Evolutionary conservation across 2,797 vertebrate species (phyloP).

Genomic region (Streptopelia turtur): DNA sequence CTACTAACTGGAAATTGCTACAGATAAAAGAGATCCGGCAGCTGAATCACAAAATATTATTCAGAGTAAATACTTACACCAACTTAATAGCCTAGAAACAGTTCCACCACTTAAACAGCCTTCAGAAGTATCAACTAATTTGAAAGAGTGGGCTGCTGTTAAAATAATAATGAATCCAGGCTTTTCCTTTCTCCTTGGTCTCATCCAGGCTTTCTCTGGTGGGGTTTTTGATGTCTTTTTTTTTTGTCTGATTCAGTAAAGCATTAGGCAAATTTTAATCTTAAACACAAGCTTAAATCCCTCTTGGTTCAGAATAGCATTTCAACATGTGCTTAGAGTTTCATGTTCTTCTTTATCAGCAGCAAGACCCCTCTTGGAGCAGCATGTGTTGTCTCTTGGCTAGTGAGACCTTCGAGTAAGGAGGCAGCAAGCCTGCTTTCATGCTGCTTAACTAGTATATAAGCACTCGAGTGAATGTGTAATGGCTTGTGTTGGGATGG

Average conservation of each 20-base stretch:
- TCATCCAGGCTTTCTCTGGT: neutral
- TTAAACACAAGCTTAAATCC: neutral
- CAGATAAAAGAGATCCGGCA: slow-evolving; percentile 30
- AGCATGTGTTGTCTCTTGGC: fast-evolving
- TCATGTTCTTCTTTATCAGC: no score
- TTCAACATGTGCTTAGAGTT: neutral
- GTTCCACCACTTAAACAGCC: neutral
- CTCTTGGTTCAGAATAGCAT: neutral
- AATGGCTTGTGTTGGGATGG: neutral
- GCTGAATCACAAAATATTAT: slow-evolving; percentile 37
- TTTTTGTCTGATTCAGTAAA: neutral
- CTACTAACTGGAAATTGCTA: slow-evolving; percentile 21
- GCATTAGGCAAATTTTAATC: neutral
- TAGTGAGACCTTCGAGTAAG: neutral
- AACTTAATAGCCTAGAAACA: neutral
- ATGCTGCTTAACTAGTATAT: neutral
- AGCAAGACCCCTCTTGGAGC: neutral
- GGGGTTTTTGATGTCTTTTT: neutral
- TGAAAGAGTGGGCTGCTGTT: slow-evolving; percentile 18
- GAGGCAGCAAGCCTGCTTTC: neutral
- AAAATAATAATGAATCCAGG: neutral
- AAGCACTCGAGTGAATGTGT: neutral
- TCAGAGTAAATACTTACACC: slow-evolving; percentile 23
- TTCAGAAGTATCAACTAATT: slow-evolving; percentile 20
- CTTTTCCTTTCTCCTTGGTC: neutral